A percentile compares a stretch with the other conserved stretches of the same genome.
These are phyloP conservation scores for Polydrusus tereticollis DNA, from an alignment of 2,888 invertebrate species.

Conservation along the genomic window DNA sequence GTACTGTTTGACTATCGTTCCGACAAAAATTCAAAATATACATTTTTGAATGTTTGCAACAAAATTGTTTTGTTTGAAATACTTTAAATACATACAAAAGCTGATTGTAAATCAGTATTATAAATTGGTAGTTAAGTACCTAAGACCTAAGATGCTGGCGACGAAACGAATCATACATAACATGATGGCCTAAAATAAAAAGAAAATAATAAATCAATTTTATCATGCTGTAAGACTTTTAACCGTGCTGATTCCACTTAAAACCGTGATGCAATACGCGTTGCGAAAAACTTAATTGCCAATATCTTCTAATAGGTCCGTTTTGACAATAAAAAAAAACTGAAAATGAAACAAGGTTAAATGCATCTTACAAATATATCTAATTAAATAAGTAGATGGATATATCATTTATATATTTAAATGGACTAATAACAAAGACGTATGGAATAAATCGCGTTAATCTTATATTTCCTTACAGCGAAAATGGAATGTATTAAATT, in stretches of 20 bases:
- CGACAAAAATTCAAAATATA: too few species aligned
- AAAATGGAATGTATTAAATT: slow-evolving; percentile 32
- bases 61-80: too few species aligned
- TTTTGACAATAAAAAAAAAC: slow-evolving; percentile 27
- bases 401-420: slow-evolving; percentile 16
- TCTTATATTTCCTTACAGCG: slow-evolving; percentile 36
- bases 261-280: slow-evolving; percentile 23
- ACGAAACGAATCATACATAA: too few species aligned
- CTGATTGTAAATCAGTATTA: too few species aligned
- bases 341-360: slow-evolving; percentile 35
- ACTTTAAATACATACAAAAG: too few species aligned
- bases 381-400: slow-evolving; percentile 37
- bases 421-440: slow-evolving; percentile 31
- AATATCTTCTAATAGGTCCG: slow-evolving; percentile 38
- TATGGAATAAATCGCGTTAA: slow-evolving; percentile 30
- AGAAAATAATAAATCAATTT: background rate
- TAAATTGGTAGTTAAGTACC: too few species aligned
- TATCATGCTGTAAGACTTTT: background rate
- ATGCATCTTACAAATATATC: slow-evolving; percentile 24
- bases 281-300: slow-evolving; percentile 38
- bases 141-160: too few species aligned
- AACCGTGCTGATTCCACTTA: slow-evolving; percentile 2
- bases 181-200: too few species aligned
- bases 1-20: too few species aligned
- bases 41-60: too few species aligned